Evolutionary conservation across 2,888 invertebrate species (phyloP).

Genomic region (Oxyteleia sp.): DNA sequence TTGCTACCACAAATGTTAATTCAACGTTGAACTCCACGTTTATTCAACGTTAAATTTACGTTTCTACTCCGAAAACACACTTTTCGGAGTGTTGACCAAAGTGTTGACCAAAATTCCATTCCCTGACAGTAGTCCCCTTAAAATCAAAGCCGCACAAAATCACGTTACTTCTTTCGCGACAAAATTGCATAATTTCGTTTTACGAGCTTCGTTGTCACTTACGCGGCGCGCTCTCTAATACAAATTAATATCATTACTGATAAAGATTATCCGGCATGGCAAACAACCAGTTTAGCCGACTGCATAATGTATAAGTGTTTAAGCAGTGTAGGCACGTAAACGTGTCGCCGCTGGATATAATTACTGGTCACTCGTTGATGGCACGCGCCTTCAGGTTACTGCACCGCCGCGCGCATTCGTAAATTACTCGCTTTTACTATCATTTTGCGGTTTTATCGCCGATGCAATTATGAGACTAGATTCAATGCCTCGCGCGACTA

Average conservation of each 20-base stretch:
- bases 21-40: too few species aligned
- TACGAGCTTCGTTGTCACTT: conserved; percentile 20
- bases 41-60: too few species aligned
- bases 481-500: conserved; percentile 24
- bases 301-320: conserved; percentile 58
- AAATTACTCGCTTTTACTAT: conserved; percentile 72
- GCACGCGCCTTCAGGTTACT: conserved; percentile 70
- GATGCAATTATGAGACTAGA: conserved; percentile 57
- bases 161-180: conserved; percentile 19
- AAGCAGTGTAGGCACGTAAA: conserved; percentile 70
- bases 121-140: too few species aligned
- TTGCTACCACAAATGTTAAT: too few species aligned
- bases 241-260: conserved; percentile 60
- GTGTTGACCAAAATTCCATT: too few species aligned
- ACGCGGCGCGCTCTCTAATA: conserved; percentile 49
- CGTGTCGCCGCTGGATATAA: conserved; percentile 72
- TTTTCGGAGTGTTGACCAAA: too few species aligned
- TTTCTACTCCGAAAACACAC: too few species aligned
- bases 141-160: too few species aligned
- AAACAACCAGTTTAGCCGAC: conserved; percentile 61
- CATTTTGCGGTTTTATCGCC: conserved; percentile 62
- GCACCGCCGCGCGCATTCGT: conserved; percentile 58
- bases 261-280: conserved; percentile 51
- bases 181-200: conserved; percentile 58
- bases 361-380: conserved; percentile 63